These are phyloP conservation scores for Tokudaia tokunoshimensis DNA, from an alignment of 2,797 vertebrate genomes.

Conservation along the genomic window DNA sequence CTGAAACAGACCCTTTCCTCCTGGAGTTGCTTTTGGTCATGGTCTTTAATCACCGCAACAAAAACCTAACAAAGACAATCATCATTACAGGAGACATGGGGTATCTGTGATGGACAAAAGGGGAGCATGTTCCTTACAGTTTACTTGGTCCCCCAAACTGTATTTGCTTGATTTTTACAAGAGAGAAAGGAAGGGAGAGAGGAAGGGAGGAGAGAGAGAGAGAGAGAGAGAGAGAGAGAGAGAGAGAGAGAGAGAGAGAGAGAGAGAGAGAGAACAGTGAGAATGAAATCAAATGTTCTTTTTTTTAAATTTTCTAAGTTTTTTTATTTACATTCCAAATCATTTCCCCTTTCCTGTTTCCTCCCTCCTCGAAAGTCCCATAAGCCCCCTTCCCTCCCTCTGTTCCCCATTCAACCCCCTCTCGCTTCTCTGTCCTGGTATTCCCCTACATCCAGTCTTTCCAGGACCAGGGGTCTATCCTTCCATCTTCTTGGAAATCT, in stretches of 20 bases:
- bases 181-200: background rate
- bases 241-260: background rate
- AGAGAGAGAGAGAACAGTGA: background rate
- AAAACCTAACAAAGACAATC: background rate
- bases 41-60: background rate
- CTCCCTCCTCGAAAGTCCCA: no score
- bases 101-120: background rate
- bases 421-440: no score
- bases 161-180: constrained; percentile 20
- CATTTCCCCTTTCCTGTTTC: no score
- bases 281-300: background rate
- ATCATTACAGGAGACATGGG: background rate
- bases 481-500: no score
- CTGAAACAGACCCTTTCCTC: background rate
- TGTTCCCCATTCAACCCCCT: no score
- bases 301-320: no score
- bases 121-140: background rate
- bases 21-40: background rate
- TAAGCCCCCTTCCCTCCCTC: no score
- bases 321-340: no score
- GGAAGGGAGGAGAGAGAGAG: no score
- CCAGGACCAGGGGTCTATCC: no score
- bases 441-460: no score
- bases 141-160: background rate
- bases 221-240: background rate